Evolutionary conservation across 2,113 vertebrate genomes (phyloP), one percentile per base, ranked within the genome.

Genomic region (Patagioenas fasciata): DNA sequence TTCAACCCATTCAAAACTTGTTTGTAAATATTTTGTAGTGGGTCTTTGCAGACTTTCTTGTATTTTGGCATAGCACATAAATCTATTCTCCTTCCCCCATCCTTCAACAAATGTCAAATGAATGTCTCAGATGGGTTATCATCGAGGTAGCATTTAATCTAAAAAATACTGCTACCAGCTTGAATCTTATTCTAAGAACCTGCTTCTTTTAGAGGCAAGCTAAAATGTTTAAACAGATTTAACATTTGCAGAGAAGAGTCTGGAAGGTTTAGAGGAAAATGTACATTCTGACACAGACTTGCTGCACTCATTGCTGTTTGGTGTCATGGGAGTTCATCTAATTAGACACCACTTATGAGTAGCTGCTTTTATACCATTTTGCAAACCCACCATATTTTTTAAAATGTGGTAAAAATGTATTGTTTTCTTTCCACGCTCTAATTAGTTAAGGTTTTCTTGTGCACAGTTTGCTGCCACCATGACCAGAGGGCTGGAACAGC

Each of bases 161-260:
- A 91, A 81, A 88, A 89, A 93, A 74, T 47, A 83, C 51, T 62
- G 47, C 56, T 93, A 83, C 80, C 70, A 92, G 56, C 53, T 70
- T 53, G 47, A 88, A 82, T 56, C 20, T 56, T 83, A 53, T 40
- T 81, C 32, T 29, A 60, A 91, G 93, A 90, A 51, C 20, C 57
- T 71, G 50, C 69, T 93, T 58, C 71, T 89, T 85, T 70, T 47
- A 71, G 7, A 93, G n/a, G 21, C 53, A 80, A 67, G 80, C 47
- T 88, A 90, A 87, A 96, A 72, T 23, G 19, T 73, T 90, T 85
- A 91, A 94, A 90, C 42, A 93, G 91, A 86, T 44, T 50, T 61
- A 95, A 85, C 82, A 82, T 96, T 92, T 96, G 50, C 71, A 85
- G 48, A 85, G 54, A 69, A 82, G 25, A 80, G 23, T 34, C 79